Percentiles rank a stretch among this genome's conserved stretches.
Evolutionary conservation across 92 coral and sea anemone genomes (phyloP).

Genomic region (Actinostola sp.): DNA sequence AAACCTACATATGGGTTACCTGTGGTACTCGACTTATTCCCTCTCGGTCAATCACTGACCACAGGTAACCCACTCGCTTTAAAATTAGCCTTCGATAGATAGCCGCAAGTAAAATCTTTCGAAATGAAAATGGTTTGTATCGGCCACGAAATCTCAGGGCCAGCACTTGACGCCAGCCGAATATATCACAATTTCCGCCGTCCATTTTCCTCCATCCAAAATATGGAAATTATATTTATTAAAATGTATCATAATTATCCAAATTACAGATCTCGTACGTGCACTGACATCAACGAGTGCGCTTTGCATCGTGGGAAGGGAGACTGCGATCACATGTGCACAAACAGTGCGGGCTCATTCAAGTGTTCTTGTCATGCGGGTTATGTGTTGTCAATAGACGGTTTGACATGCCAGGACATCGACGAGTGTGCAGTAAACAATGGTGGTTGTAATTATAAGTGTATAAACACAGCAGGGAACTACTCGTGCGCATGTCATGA

Average conservation of each 20-base stretch:
- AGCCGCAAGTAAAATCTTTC: too few species aligned
- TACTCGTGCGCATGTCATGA: slow-evolving; percentile 81
- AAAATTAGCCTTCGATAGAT: too few species aligned
- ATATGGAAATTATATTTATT: too few species aligned
- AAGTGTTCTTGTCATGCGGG: slow-evolving; percentile 90
- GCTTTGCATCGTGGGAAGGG: slow-evolving; percentile 86
- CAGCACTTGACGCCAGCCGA: too few species aligned
- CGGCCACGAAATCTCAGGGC: too few species aligned
- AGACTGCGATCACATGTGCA: slow-evolving; percentile 89
- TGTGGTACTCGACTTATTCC: too few species aligned
- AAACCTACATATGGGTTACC: neutral
- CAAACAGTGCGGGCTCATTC: slow-evolving; percentile 88
- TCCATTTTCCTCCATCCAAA: too few species aligned
- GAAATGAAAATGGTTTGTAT: too few species aligned
- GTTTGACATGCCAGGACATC: slow-evolving; percentile 75
- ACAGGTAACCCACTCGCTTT: too few species aligned
- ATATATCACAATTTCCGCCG: too few species aligned
- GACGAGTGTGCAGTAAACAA: slow-evolving; percentile 79
- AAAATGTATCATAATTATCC: too few species aligned
- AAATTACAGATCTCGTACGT: slow-evolving; percentile 67
- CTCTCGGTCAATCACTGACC: too few species aligned
- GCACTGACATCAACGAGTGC: slow-evolving; percentile 92
- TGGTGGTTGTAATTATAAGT: slow-evolving; percentile 85
- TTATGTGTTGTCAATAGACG: slow-evolving; percentile 64
- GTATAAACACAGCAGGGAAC: slow-evolving; percentile 75